Evolutionary conservation across 92 coral and sea anemone genomes (phyloP).

Genomic region (Heliopora coerulea): DNA sequence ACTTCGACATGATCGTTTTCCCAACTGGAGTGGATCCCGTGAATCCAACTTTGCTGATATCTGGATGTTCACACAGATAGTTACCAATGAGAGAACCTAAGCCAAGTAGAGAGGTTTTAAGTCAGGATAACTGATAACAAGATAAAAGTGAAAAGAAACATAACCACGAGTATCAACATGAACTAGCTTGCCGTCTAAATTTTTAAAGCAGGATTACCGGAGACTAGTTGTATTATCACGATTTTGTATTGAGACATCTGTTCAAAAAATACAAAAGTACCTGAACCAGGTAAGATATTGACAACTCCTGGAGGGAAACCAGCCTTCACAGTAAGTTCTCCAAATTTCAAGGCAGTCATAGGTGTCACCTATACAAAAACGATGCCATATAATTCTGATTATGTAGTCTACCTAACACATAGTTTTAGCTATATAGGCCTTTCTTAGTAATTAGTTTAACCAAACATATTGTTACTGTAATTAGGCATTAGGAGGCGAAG

Average conservation of each 20-base stretch:
- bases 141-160: too few relatives aligned
- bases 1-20: conserved; percentile 95
- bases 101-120: background rate
- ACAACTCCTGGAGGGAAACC: conserved; percentile 98
- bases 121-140: background rate
- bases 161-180: too few relatives aligned
- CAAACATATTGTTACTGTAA: too few relatives aligned
- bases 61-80: conserved; percentile 84
- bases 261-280: conserved; percentile 35
- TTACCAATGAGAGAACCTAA: conserved; percentile 92
- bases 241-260: too few relatives aligned
- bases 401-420: too few relatives aligned
- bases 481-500: too few relatives aligned
- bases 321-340: conserved; percentile 88
- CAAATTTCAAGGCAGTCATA: conserved; percentile 97
- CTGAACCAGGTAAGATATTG: conserved; percentile 96
- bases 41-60: conserved; percentile 91
- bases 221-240: too few relatives aligned
- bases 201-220: too few relatives aligned
- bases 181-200: too few relatives aligned
- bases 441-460: too few relatives aligned
- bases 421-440: too few relatives aligned
- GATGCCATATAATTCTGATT: background rate
- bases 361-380: conserved; percentile 71
- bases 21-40: conserved; percentile 99